phyloP scores from a whole-genome alignment of 2,888 invertebrate genomes.

The Polydrusus tereticollis region DNA sequence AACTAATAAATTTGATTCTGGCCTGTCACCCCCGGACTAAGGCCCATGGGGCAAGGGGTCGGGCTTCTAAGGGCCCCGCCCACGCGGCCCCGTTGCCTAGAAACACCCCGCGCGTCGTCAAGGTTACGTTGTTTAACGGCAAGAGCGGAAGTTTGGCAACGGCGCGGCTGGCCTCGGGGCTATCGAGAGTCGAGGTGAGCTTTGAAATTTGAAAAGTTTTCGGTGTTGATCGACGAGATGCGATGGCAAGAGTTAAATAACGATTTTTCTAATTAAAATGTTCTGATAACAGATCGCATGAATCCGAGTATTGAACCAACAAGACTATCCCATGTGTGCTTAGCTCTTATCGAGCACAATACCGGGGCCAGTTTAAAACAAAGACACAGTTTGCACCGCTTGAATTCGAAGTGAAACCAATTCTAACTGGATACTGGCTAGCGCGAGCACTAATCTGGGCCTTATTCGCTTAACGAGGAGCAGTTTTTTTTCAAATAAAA shows the following conservation, averaged over 20 bases:
- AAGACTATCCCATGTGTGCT: too few relatives aligned
- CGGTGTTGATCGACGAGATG: constrained; percentile 6
- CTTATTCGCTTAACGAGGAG: too few relatives aligned
- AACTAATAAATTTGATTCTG: constrained; percentile 28
- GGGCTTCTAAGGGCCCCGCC: constrained; percentile 40
- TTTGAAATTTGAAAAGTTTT: constrained; percentile 30
- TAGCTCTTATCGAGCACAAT: too few relatives aligned
- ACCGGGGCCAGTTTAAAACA: too few relatives aligned
- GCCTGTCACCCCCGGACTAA: constrained; percentile 34
- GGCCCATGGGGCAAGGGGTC: constrained; percentile 36
- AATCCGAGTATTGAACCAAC: too few relatives aligned
- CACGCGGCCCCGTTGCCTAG: constrained; percentile 39
- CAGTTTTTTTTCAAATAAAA: too few relatives aligned
- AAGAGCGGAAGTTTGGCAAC: constrained; percentile 36
- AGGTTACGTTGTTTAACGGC: constrained; percentile 47
- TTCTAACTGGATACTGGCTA: too few relatives aligned
- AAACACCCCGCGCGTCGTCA: constrained; percentile 47
- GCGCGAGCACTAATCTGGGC: too few relatives aligned
- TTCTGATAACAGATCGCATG: too few relatives aligned
- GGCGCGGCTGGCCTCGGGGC: constrained; percentile 17
- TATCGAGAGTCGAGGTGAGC: constrained; percentile 14
- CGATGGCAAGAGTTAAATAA: not conserved
- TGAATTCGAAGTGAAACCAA: too few relatives aligned
- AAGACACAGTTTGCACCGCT: too few relatives aligned
- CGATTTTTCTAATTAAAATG: not conserved